These are phyloP conservation scores for Scaptodrosophila lebanonensis DNA, from an alignment of 1,140 invertebrate species.

Conservation along the genomic window DNA sequence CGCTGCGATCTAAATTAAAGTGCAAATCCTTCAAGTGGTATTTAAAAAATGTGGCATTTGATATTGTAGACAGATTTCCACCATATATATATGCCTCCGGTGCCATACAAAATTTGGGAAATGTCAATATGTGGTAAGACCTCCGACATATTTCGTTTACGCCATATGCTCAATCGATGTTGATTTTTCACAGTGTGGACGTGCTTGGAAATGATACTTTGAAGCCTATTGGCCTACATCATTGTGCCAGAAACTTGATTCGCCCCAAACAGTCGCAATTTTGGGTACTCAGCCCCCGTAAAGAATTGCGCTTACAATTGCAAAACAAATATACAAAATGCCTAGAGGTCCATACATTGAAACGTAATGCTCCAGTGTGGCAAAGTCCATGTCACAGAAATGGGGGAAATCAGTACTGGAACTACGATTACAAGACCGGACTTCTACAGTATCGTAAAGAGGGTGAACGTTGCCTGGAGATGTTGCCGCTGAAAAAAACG, in stretches of 20 bases:
- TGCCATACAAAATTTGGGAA: conserved; percentile 82
- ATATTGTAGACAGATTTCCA: conserved; percentile 91
- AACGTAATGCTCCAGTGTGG: conserved; percentile 85
- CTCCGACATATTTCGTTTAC: too few relatives aligned
- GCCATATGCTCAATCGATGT: too few relatives aligned
- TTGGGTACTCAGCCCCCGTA: conserved; percentile 91
- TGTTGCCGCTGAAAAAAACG: conserved; percentile 82
- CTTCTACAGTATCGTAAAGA: conserved; percentile 82
- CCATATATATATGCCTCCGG: conserved; percentile 91
- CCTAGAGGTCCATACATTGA: conserved; percentile 89
- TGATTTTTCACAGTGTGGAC: too few relatives aligned
- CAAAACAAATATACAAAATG: conserved; percentile 90
- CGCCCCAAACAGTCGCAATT: conserved; percentile 79
- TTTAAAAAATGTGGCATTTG: conserved; percentile 94
- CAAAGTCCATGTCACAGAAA: conserved; percentile 90
- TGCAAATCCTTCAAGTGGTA: conserved; percentile 97
- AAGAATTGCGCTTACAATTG: conserved; percentile 88
- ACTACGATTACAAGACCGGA: conserved; percentile 86
- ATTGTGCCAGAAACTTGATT: conserved; percentile 77
- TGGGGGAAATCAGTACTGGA: conserved; percentile 94
- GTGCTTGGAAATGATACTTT: conserved; percentile 83
- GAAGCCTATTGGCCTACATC: conserved; percentile 81
- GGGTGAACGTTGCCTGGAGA: conserved; percentile 85
- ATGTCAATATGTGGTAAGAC: conserved; percentile 82
- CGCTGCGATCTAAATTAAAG: conserved; percentile 84